Evolutionary conservation across 2,797 vertebrate genomes (phyloP).

Genomic region (Pseudochirops cupreus): DNA sequence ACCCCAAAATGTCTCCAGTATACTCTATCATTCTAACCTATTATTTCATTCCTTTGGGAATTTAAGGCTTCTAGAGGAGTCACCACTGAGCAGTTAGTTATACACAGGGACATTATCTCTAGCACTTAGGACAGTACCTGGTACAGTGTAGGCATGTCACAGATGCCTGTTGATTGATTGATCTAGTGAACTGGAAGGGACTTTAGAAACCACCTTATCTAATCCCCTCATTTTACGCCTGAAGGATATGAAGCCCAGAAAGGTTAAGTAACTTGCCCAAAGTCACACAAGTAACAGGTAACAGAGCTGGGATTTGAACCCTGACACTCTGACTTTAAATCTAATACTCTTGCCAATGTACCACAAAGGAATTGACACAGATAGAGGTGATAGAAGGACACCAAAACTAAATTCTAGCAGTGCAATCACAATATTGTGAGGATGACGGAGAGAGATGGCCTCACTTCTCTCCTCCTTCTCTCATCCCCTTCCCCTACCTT

Average conservation of each 20-base stretch:
- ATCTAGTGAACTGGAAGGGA: not conserved
- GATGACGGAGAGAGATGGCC: not conserved
- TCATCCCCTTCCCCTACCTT: slow-evolving; percentile 84
- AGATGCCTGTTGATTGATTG: not conserved
- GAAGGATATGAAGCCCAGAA: not conserved
- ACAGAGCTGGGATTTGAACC: accelerated
- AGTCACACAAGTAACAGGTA: not conserved
- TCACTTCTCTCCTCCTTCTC: not conserved
- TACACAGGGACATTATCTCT: not conserved
- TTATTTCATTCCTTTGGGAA: not conserved
- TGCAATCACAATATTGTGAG: not conserved
- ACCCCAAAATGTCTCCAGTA: not conserved
- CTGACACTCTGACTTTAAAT: accelerated
- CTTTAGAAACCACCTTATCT: not conserved
- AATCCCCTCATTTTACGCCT: not conserved
- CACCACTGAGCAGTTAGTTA: not conserved
- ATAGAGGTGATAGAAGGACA: no score
- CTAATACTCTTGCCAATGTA: not conserved
- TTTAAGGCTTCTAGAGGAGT: not conserved
- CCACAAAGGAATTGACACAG: accelerated
- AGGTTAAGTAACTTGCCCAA: not conserved
- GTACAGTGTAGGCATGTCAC: not conserved
- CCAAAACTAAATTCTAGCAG: not conserved
- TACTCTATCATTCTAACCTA: not conserved
- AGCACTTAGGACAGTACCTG: not conserved